Evolutionary conservation across 2,797 vertebrate species (phyloP).

Genomic region (Ficedula albicollis): DNA sequence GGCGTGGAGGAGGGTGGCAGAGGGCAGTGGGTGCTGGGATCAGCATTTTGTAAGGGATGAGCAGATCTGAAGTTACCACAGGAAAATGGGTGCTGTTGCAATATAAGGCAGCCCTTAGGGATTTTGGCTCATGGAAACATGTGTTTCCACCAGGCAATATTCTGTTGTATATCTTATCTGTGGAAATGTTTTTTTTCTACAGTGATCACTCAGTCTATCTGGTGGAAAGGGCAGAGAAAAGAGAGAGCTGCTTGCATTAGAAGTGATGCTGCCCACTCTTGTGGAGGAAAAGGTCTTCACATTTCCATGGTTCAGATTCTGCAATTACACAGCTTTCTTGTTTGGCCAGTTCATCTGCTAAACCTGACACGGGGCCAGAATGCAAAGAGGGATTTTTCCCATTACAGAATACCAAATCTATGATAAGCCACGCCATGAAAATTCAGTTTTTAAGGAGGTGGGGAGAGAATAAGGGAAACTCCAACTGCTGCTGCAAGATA

Average conservation of each 20-base stretch:
- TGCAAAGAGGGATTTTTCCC: slow-evolving; percentile 64
- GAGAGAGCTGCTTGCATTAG: not conserved
- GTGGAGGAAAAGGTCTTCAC: slow-evolving; percentile 56
- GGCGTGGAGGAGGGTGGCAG: not conserved
- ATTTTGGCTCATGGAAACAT: not conserved
- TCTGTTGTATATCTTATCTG: not conserved
- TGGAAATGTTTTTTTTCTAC: not conserved
- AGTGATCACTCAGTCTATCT: not conserved
- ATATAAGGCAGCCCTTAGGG: not conserved
- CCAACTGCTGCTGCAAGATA: slow-evolving; percentile 30
- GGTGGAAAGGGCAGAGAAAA: not conserved
- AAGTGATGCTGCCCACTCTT: slow-evolving; percentile 65
- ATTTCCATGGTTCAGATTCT: slow-evolving; percentile 39
- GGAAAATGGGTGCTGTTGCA: not conserved
- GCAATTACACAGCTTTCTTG: slow-evolving; percentile 63
- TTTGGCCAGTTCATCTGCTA: slow-evolving; percentile 63
- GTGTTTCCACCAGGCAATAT: not conserved
- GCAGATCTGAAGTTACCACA: not conserved
- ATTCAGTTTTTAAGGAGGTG: slow-evolving; percentile 31
- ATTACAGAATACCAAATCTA: slow-evolving; percentile 60
- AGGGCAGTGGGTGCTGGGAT: not conserved
- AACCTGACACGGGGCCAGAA: slow-evolving; percentile 46
- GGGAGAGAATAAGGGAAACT: slow-evolving; percentile 29
- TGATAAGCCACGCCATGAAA: slow-evolving; percentile 36
- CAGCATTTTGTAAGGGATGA: not conserved